These are phyloP conservation scores for Drosophila limbata DNA, from an alignment of 2,888 invertebrate genomes.

Conservation along the genomic window DNA sequence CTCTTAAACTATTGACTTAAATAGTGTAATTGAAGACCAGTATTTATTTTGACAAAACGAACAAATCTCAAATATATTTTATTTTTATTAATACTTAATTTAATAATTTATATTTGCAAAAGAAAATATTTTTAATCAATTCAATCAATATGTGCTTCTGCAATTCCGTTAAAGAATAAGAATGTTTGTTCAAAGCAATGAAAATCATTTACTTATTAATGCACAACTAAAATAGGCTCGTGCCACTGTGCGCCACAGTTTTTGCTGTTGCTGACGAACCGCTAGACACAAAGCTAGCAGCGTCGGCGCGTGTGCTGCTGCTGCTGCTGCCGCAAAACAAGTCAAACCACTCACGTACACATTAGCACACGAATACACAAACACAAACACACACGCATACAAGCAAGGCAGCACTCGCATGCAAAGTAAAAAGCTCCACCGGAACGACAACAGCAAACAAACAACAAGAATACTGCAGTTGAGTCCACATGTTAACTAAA, in stretches of 20 bases:
- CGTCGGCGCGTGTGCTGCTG: conserved; percentile 74
- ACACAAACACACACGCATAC: conserved; percentile 15
- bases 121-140: too few species aligned
- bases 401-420: conserved; percentile 37
- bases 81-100: too few species aligned
- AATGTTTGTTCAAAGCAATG: neutral
- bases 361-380: conserved; percentile 6
- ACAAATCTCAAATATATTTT: too few species aligned
- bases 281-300: conserved; percentile 64
- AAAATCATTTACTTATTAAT: conserved; percentile 1
- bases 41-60: too few species aligned
- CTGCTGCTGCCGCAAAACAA: conserved; percentile 70
- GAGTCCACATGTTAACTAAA: conserved; percentile 12
- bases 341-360: conserved; percentile 75
- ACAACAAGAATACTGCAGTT: conserved; percentile 42
- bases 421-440: conserved; percentile 68
- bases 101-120: too few species aligned
- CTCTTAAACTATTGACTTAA: too few species aligned
- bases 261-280: conserved; percentile 59
- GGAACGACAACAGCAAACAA: conserved; percentile 56
- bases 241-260: conserved; percentile 70
- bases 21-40: too few species aligned
- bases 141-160: too few species aligned
- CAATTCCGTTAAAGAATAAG: neutral
- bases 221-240: conserved; percentile 21